Conservation (phyloP, 2,888 invertebrate genomes). For the Phania funesta region DNA sequence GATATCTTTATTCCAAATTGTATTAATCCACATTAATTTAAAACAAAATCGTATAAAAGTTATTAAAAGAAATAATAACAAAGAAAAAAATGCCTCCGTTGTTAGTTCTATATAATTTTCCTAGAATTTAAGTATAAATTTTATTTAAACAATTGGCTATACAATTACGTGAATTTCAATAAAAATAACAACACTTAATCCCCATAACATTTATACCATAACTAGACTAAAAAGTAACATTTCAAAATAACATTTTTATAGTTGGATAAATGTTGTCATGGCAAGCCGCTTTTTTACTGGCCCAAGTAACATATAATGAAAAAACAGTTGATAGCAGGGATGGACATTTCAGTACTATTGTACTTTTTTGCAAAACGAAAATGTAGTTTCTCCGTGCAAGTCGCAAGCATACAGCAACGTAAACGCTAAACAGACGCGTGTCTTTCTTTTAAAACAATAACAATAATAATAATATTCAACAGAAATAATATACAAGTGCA, state of each 20-base stretch:
- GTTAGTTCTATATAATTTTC: conserved; percentile 50
- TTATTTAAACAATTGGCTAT: conserved; percentile 47
- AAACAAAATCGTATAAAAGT: conserved; percentile 21
- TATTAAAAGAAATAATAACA: conserved; percentile 14
- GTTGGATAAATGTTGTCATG: background rate
- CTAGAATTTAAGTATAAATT: conserved; percentile 51
- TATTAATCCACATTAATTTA: conserved; percentile 45
- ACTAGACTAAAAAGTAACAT: background rate
- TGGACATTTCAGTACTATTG: no score
- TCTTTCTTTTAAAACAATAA: no score
- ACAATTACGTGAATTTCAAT: conserved; percentile 29
- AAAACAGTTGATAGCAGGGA: no score
- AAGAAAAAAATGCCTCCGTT: conserved; percentile 77
- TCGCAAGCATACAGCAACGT: no score
- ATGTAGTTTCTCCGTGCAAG: no score
- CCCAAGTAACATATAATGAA: no score
- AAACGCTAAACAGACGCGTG: no score
- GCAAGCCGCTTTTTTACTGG: background rate
- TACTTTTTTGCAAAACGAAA: no score
- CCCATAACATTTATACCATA: background rate
- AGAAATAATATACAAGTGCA: no score
- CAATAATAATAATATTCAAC: no score
- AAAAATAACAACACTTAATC: conserved; percentile 9
- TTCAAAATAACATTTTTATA: background rate
- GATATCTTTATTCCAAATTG: conserved; percentile 59